Evolutionary conservation across 2,113 vertebrate genomes (phyloP), one percentile per base, ranked within the genome.

Genomic region (Nycticorax nycticorax): DNA sequence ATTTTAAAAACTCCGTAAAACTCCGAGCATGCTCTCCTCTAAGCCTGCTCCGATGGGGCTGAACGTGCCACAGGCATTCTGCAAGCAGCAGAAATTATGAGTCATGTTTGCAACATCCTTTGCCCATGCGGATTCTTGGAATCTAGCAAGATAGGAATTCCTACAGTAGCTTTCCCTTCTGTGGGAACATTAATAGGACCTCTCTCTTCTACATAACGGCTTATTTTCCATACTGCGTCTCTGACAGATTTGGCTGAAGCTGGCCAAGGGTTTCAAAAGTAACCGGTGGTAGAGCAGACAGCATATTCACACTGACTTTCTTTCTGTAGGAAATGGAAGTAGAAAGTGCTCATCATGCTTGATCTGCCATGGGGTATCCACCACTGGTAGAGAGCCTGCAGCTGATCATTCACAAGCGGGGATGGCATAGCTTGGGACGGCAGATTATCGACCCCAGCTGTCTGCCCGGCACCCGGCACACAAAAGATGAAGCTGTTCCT

Each of bases 21-120:
- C 35, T 85, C 79, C 56, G 66, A 96, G 85, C 83, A 56, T 60
- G 57, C 57, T 76, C 76, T 71, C 67, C 66, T 96, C 82, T 72
- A 89, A 87, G 92, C 66, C 69, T 92, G 53, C 60, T 71, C 59
- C 4, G 9, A 47, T 69, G 78, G 84, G 66, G 87, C 81, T 89
- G 72, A 88, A 77, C 88, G 92, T 66, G 92, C 92, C 94, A 90
- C 68, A 86, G 66, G 76, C 91, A 37, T 89, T 91, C 80, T 72
- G 83, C 39, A 69, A 87, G 77, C 62, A 55, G 92, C 77, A 96
- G 92, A 95, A 96, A 93, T 85, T 92, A 93, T 92, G 95, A 96
- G 80, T 95, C 94, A 96, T 67, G 71, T 93, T 79, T 91, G 88
- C 91, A 87, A 95, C 80, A 82, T 92, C 83, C 81, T 82, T 89